Percentiles rank a stretch among this genome's conserved stretches.
phyloP scores from a whole-genome alignment of 2,113 vertebrate species.

The human region DNA sequence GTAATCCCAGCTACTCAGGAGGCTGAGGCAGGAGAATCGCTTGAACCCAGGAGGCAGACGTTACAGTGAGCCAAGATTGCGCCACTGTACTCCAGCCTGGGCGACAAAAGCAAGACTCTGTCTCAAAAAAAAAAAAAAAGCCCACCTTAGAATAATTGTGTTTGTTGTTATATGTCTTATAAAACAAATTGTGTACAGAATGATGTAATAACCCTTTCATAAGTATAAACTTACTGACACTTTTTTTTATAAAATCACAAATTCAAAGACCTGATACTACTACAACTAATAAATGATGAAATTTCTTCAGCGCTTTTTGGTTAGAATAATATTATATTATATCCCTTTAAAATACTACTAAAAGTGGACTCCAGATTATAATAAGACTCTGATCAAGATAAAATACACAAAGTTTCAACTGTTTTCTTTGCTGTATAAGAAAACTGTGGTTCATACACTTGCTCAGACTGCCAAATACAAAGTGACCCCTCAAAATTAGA shows the following conservation, averaged over 20 bases:
- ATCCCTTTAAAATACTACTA: neutral
- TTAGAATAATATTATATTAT: neutral
- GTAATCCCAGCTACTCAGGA: too few relatives aligned
- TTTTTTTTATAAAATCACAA: constrained; percentile 17
- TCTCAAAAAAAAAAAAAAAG: neutral
- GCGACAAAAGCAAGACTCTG: too few relatives aligned
- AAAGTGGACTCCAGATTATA: neutral
- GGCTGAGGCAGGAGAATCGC: too few relatives aligned
- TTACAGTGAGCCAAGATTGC: too few relatives aligned
- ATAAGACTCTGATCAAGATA: neutral
- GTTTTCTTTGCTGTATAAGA: neutral
- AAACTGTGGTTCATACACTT: neutral
- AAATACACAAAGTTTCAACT: constrained; percentile 26
- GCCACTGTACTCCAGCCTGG: too few relatives aligned
- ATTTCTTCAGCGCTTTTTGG: constrained; percentile 2
- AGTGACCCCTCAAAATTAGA: neutral
- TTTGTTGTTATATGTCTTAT: neutral
- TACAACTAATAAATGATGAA: neutral
- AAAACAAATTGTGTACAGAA: neutral
- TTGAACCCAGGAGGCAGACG: too few relatives aligned
- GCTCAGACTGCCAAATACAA: neutral
- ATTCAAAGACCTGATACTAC: neutral
- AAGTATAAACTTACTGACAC: neutral
- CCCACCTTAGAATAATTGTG: neutral
- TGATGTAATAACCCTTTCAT: neutral